Evolutionary conservation across 1,140 invertebrate genomes (phyloP).

Genomic region (Bilobella aurantiaca): DNA sequence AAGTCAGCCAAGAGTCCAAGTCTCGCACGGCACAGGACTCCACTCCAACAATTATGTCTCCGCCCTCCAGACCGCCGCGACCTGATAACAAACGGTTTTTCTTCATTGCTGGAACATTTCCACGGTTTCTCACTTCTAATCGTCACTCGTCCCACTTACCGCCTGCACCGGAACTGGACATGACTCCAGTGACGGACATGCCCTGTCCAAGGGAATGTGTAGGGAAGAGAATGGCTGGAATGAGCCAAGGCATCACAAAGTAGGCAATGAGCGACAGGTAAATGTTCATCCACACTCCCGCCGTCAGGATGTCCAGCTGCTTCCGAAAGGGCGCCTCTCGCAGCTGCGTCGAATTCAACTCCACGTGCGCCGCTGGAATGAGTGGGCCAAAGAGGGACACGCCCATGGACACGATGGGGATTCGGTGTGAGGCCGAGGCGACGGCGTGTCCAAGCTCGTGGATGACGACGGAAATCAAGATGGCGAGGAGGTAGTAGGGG

Average conservation of each 20-base stretch:
- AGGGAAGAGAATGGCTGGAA: slow-evolving; percentile 28
- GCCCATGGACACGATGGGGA: slow-evolving; percentile 28
- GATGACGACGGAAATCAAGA: slow-evolving; percentile 32
- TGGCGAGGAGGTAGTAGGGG: slow-evolving; percentile 32
- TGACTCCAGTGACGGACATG: slow-evolving; percentile 29
- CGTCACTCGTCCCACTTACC: too few relatives aligned
- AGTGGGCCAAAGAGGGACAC: slow-evolving; percentile 33
- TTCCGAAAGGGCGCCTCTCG: slow-evolving; percentile 27
- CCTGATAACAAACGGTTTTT: too few relatives aligned
- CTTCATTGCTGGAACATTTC: too few relatives aligned
- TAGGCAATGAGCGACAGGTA: slow-evolving; percentile 32
- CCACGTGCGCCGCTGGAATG: slow-evolving; percentile 34
- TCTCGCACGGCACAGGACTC: slow-evolving; percentile 30
- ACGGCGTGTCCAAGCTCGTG: slow-evolving; percentile 33
- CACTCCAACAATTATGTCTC: slow-evolving; percentile 32
- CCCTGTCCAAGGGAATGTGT: slow-evolving; percentile 30
- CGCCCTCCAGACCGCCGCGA: slow-evolving; percentile 25
- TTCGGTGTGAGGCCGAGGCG: slow-evolving; percentile 32
- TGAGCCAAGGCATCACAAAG: slow-evolving; percentile 28
- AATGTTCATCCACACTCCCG: slow-evolving; percentile 33
- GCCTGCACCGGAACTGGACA: slow-evolving; percentile 28
- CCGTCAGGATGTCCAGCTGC: slow-evolving; percentile 30
- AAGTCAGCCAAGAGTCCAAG: slow-evolving; percentile 29
- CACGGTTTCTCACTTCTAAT: too few relatives aligned
- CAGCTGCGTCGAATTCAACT: slow-evolving; percentile 31